Evolutionary conservation across 2,797 vertebrate species (phyloP).

Genomic region (Bradypodion pumilum): DNA sequence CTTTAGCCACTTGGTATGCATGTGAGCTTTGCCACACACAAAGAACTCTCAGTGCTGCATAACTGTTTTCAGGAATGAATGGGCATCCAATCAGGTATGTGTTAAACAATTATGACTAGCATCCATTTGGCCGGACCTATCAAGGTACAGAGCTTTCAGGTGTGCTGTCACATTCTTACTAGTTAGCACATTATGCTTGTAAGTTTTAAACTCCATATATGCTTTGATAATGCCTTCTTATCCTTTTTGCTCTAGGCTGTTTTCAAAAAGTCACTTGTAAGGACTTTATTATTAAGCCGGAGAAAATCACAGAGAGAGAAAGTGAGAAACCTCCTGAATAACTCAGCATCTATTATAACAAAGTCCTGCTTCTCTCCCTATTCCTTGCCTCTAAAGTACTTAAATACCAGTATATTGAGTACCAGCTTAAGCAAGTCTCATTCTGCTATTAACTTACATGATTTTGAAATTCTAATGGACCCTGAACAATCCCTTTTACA

Average conservation of each 20-base stretch:
- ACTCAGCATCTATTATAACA: not conserved
- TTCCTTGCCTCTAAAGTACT: not conserved
- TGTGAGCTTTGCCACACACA: not conserved
- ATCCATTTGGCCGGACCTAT: not conserved
- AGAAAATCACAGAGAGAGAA: not conserved
- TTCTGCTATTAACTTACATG: slow-evolving; percentile 12
- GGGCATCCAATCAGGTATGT: not conserved
- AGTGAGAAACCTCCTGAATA: not conserved
- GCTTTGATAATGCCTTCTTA: slow-evolving; percentile 19
- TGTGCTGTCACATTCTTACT: slow-evolving; percentile 9
- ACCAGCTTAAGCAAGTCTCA: not conserved
- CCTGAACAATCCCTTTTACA: slow-evolving; percentile 3
- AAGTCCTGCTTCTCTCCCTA: not conserved
- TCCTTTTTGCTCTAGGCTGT: slow-evolving; percentile 10
- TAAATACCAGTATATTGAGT: not conserved
- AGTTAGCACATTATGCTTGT: not conserved
- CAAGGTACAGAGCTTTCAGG: slow-evolving; percentile 4
- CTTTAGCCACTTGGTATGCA: not conserved
- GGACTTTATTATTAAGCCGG: slow-evolving; percentile 11
- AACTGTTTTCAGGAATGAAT: slow-evolving; percentile 1
- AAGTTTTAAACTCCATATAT: slow-evolving; percentile 5
- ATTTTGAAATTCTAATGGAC: not conserved
- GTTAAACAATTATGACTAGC: slow-evolving; percentile 10
- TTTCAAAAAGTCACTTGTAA: not conserved
- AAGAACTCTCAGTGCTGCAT: not conserved